These are phyloP conservation scores for Helicoverpa armigera DNA, from an alignment of 1,140 invertebrate species.

Conservation along the genomic window DNA sequence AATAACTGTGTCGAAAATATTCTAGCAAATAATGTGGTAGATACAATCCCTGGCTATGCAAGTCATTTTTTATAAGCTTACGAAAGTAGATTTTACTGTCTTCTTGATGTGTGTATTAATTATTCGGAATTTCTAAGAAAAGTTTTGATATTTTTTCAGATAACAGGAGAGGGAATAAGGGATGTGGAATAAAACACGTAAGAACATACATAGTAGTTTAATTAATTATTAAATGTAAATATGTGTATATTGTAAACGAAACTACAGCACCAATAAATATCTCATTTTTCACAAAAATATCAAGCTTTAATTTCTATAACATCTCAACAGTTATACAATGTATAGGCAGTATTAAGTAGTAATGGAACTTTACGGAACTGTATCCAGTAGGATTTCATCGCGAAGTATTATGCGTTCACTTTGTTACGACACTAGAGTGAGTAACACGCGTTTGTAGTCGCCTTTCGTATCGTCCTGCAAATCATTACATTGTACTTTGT, in stretches of 20 bases:
- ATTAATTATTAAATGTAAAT: slow-evolving; percentile 80
- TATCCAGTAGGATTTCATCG: slow-evolving; percentile 57
- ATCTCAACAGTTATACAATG: slow-evolving; percentile 80
- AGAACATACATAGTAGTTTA: slow-evolving; percentile 78
- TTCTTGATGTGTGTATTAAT: too few species aligned
- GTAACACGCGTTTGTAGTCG: slow-evolving; percentile 84
- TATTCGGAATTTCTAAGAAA: slow-evolving; percentile 19
- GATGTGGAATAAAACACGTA: slow-evolving; percentile 74
- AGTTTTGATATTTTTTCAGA: slow-evolving; percentile 69
- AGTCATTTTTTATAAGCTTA: too few species aligned
- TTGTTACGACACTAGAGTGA: slow-evolving; percentile 78
- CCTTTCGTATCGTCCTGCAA: slow-evolving; percentile 86
- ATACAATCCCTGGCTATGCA: too few species aligned
- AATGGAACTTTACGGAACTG: slow-evolving; percentile 16
- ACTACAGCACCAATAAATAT: slow-evolving; percentile 86
- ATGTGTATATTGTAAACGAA: slow-evolving; percentile 84
- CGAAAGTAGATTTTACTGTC: too few species aligned
- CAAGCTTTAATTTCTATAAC: slow-evolving; percentile 79
- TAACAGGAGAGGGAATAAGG: slow-evolving; percentile 84
- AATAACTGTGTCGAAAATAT: neutral
- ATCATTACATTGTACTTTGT: slow-evolving; percentile 78
- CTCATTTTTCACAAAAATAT: slow-evolving; percentile 85
- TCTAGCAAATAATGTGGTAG: neutral
- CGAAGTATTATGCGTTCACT: slow-evolving; percentile 74
- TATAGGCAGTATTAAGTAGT: slow-evolving; percentile 73